These are phyloP conservation scores for Enteromius treurensis DNA, from an alignment of 2,797 vertebrate species.

Conservation along the genomic window DNA sequence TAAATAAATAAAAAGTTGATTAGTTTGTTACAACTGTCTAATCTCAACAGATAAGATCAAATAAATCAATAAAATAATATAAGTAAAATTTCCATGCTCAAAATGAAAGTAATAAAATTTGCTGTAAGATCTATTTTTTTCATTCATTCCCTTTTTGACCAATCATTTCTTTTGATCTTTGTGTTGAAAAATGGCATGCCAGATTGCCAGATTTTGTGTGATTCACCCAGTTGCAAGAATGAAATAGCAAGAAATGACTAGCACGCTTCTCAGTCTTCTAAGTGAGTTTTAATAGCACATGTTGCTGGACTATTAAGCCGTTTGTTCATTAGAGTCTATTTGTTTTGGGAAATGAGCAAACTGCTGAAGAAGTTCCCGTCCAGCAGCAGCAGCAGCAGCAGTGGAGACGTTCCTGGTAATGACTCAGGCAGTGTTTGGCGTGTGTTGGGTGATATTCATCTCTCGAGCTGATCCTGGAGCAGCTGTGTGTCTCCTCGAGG, in stretches of 20 bases:
- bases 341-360: not conserved
- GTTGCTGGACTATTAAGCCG: not conserved
- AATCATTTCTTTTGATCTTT: not conserved
- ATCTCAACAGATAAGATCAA: too few relatives aligned
- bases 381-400: not conserved
- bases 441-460: not conserved
- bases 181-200: not conserved
- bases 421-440: not conserved
- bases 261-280: not conserved
- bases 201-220: not conserved
- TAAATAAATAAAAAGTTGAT: too few relatives aligned
- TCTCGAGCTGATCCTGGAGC: constrained; percentile 6
- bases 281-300: not conserved
- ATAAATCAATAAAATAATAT: not conserved
- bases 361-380: not conserved
- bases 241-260: not conserved
- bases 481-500: not conserved
- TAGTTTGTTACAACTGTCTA: too few relatives aligned
- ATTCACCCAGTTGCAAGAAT: not conserved
- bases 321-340: not conserved
- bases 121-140: not conserved
- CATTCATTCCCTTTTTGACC: not conserved
- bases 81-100: not conserved
- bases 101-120: not conserved
- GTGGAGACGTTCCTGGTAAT: not conserved